These are phyloP conservation scores for Okapia johnstoni DNA, from an alignment of 2,113 vertebrate species.

Conservation along the genomic window DNA sequence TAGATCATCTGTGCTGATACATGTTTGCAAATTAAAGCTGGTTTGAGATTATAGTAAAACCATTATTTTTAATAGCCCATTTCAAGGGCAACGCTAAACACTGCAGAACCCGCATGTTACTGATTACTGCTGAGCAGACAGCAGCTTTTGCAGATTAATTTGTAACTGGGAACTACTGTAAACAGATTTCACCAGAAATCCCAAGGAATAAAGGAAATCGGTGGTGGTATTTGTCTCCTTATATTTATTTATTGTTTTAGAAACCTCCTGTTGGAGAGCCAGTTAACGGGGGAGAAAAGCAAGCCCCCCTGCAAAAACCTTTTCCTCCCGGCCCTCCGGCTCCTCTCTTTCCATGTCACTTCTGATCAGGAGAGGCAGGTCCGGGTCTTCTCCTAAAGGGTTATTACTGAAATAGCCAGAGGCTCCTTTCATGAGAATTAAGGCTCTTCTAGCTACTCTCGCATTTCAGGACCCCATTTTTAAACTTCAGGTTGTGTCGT, in stretches of 20 bases:
- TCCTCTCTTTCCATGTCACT: not conserved
- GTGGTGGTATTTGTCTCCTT: conserved; percentile 52
- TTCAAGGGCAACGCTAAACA: conserved; percentile 66
- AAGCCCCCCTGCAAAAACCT: not conserved
- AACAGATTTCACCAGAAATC: conserved; percentile 72
- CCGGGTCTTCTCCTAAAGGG: not conserved
- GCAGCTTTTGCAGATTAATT: conserved; percentile 65
- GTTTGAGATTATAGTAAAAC: conserved; percentile 71
- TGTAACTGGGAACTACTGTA: conserved; percentile 71
- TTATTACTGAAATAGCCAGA: not conserved
- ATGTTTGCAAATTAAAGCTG: conserved; percentile 66
- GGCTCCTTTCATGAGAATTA: not conserved
- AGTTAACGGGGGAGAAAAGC: not conserved
- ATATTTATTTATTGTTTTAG: conserved; percentile 62
- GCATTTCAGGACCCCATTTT: not conserved
- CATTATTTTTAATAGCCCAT: conserved; percentile 75
- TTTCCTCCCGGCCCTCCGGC: not conserved
- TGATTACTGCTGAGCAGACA: conserved; percentile 62
- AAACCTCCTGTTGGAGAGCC: conserved; percentile 28
- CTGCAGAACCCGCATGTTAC: conserved; percentile 53
- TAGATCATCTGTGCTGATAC: conserved; percentile 60
- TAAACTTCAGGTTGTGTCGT: not conserved
- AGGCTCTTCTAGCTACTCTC: not conserved
- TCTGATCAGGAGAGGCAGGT: not conserved
- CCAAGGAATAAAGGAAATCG: conserved; percentile 57